Evolutionary conservation across 2,888 invertebrate genomes (phyloP), one percentile per base, ranked within the genome.

Genomic region (Meganola albula): DNA sequence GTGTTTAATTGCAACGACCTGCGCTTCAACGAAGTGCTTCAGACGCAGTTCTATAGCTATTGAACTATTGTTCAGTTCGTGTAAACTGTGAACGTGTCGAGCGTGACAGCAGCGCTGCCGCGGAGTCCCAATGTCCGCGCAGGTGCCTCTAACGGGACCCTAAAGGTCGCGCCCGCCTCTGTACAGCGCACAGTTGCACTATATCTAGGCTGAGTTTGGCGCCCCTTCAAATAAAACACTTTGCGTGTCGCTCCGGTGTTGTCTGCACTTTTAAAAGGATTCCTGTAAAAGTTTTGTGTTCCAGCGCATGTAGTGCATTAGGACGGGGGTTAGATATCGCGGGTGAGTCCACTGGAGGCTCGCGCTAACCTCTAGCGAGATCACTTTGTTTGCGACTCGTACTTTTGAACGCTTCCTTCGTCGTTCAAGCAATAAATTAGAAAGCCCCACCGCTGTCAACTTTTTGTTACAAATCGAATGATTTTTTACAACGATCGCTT

Each of bases 111-210:
- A 10, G 28, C 22, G 49, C 32, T 5, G 36, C 70, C 73, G 71
- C 77, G 73, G 78, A 67, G 74, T 58, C 62, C 49, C 59, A 72
- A 69, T 74, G 76, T 58, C 49, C 57, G 45, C 32, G 67, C 68
- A 70, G 72, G 70, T 71, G 74, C 57, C 59, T 37, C 39, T 67
- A 75, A 71, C 79, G 78, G 77, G 71, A 70, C 65, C 52, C 39
- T 46, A 78, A 78, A 79, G 79, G 80, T 79, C 80, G 69, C 42
- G 37, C 14, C 40, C 33, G 46, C 38, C 40, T 12, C 32, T 21
- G 12, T 29, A 12, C 33, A 12, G 12, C 18, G n/a, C 10, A 12
- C 24, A 28, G 12, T 1, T 32, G 12, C 38, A 28, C 30, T 27
- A 13, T 34, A 6, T 21, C 31, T 24, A 25, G 27, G 35, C 39